These are phyloP conservation scores for Druceiella hillmani DNA, from an alignment of 2,888 invertebrate species.

Conservation along the genomic window DNA sequence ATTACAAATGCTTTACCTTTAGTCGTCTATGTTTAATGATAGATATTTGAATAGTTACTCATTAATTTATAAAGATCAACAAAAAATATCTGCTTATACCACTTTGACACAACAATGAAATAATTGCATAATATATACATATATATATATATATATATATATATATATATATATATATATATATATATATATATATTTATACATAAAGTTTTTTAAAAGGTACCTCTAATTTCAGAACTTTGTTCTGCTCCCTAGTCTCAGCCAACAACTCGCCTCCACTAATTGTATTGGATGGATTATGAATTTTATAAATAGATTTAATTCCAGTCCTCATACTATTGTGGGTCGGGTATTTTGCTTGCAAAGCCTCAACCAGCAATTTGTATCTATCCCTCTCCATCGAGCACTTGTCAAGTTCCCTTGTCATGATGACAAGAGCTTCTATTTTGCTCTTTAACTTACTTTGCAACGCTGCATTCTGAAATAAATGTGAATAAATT, in stretches of 20 bases:
- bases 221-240: conserved; percentile 51
- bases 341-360: conserved; percentile 21
- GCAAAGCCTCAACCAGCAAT: conserved; percentile 72
- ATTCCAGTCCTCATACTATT: conserved; percentile 25
- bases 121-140: no score
- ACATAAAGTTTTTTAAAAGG: no score
- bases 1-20: no score
- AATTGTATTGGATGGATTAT: no score
- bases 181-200: no score
- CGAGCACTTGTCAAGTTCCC: conserved; percentile 72
- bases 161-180: no score
- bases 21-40: no score
- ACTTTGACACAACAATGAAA: no score
- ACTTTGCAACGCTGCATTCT: conserved; percentile 60
- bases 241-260: conserved; percentile 55
- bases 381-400: conserved; percentile 77
- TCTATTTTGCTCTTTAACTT: conserved; percentile 79
- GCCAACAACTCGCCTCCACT: conserved; percentile 54
- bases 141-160: no score
- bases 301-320: conserved; percentile 30
- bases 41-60: no score
- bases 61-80: no score
- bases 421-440: conserved; percentile 71
- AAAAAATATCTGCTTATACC: no score
- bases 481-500: conserved; percentile 22